phyloP scores from a whole-genome alignment of 2,888 invertebrate genomes.

The Seira musarum region DNA sequence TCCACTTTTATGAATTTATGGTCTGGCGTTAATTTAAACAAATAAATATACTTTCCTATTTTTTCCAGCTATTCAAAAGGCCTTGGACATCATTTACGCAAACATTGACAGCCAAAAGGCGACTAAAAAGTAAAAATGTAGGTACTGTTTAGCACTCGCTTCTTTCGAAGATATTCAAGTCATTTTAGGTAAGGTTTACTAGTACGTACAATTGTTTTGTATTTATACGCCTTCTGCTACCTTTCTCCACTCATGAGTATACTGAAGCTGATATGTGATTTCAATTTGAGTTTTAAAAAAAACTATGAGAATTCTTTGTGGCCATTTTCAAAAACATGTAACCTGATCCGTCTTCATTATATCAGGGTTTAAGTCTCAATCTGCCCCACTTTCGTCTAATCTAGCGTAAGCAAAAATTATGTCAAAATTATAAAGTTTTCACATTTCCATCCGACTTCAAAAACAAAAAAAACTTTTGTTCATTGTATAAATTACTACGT shows the following conservation, averaged over 20 bases:
- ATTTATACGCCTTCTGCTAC: neutral
- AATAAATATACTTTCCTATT: neutral
- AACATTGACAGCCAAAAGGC: constrained; percentile 62
- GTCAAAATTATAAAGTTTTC: neutral
- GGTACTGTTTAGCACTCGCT: constrained; percentile 17
- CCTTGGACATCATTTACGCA: constrained; percentile 65
- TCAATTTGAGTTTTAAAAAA: neutral
- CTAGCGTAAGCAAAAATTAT: no score
- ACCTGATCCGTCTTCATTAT: neutral
- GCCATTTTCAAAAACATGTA: neutral
- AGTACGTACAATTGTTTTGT: constrained; percentile 6
- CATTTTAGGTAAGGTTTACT: constrained; percentile 29
- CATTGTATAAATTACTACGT: no score
- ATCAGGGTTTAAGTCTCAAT: neutral
- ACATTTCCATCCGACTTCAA: neutral
- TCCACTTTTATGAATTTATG: no score
- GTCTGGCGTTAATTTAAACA: neutral
- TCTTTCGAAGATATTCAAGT: constrained; percentile 35
- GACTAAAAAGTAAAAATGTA: constrained; percentile 27
- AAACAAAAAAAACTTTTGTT: neutral
- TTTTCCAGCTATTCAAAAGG: constrained; percentile 53
- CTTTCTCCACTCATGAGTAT: neutral
- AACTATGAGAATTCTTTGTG: neutral
- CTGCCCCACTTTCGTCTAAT: neutral
- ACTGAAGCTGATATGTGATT: constrained; percentile 1